Conservation (phyloP, 2,797 vertebrate genomes). For the Phrynocephalus forsythii region DNA sequence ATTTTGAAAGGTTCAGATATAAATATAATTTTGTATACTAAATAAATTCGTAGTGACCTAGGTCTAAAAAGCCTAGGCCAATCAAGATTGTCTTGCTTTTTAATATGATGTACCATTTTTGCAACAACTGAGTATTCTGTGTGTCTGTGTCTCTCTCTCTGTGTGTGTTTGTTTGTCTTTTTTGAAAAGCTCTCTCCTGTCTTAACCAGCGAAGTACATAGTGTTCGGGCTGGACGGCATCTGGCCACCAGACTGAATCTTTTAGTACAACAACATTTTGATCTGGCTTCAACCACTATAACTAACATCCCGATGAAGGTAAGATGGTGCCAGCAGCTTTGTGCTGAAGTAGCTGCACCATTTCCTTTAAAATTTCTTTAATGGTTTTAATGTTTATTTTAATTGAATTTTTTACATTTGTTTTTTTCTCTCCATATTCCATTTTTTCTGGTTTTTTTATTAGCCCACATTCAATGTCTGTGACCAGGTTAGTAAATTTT, state of each 20-base stretch:
- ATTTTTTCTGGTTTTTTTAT: conserved; percentile 93
- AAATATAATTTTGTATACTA: background rate
- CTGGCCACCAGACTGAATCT: conserved; percentile 95
- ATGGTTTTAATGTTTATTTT: conserved; percentile 73
- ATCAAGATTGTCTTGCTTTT: background rate
- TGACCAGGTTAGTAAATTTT: conserved; percentile 97
- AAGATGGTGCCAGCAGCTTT: conserved; percentile 51
- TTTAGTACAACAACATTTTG: conserved; percentile 97
- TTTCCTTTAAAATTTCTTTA: conserved; percentile 61
- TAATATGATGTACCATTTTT: background rate
- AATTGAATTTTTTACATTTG: conserved; percentile 84
- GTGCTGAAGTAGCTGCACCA: conserved; percentile 32
- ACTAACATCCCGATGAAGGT: conserved; percentile 99
- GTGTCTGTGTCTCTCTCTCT: background rate
- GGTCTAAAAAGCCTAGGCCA: background rate
- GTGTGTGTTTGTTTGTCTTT: conserved; percentile 33
- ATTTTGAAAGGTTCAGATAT: background rate
- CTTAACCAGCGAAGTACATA: conserved; percentile 96
- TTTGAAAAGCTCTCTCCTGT: conserved; percentile 89
- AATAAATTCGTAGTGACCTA: background rate
- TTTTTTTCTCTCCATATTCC: conserved; percentile 93
- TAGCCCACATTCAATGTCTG: conserved; percentile 99
- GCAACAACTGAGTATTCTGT: background rate
- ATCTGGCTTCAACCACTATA: conserved; percentile 98
- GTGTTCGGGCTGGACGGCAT: conserved; percentile 94